These are phyloP conservation scores for Enteromius afrohamiltoni DNA, from an alignment of 2,797 vertebrate genomes.

Conservation along the genomic window DNA sequence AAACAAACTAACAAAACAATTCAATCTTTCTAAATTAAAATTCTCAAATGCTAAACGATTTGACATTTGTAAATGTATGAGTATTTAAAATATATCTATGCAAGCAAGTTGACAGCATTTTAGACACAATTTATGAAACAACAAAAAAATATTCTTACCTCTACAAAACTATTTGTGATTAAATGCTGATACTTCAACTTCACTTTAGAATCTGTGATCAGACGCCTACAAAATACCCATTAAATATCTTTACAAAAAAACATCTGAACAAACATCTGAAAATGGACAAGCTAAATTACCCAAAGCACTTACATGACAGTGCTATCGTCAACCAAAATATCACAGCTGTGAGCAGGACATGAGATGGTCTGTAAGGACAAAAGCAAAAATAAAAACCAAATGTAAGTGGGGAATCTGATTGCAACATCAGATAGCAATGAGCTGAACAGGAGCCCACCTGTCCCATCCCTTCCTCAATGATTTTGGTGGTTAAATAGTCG, in stretches of 20 bases:
- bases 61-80: neutral
- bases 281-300: neutral
- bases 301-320: slow-evolving; percentile 95
- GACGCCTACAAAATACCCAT: slow-evolving; percentile 81
- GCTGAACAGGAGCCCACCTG: slow-evolving; percentile 83
- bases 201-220: slow-evolving; percentile 99
- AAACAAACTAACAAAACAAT: too few species aligned
- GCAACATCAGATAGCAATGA: neutral
- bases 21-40: neutral
- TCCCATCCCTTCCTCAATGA: slow-evolving; percentile 99
- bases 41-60: neutral
- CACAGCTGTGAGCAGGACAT: slow-evolving; percentile 99
- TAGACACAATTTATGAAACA: neutral
- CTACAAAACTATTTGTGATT: slow-evolving; percentile 99
- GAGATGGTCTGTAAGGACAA: slow-evolving; percentile 90
- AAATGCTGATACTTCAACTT: slow-evolving; percentile 99
- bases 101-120: neutral
- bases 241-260: neutral
- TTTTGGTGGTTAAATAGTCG: slow-evolving; percentile 99
- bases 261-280: neutral
- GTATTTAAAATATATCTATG: neutral
- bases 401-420: neutral
- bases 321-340: slow-evolving; percentile 99
- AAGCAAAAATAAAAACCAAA: neutral
- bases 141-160: slow-evolving; percentile 83